Evolutionary conservation across 2,113 vertebrate species (phyloP).

Genomic region (human): DNA sequence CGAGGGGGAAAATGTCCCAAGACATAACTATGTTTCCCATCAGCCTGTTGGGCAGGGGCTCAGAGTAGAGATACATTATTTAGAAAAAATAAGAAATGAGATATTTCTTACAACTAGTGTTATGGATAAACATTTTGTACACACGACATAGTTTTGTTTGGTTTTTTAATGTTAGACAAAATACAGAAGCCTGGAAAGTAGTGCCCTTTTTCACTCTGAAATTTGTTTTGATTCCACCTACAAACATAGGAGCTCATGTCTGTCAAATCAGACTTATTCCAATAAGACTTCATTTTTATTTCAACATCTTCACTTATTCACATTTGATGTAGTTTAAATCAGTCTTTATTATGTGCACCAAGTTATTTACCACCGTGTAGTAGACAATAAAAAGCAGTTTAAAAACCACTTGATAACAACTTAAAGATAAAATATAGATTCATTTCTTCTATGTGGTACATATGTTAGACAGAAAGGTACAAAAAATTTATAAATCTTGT

Average conservation of each 20-base stretch:
- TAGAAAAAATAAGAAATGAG: conserved; percentile 6
- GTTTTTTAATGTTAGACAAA: background rate
- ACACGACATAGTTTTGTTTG: background rate
- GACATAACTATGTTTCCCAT: background rate
- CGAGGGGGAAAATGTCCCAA: background rate
- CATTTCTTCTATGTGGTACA: background rate
- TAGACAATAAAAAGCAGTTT: conserved; percentile 45
- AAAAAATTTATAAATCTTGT: background rate
- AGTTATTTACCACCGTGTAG: background rate
- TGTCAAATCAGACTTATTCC: background rate
- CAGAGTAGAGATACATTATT: background rate
- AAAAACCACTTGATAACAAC: conserved; percentile 53
- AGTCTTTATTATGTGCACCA: background rate
- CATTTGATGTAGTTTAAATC: conserved; percentile 68
- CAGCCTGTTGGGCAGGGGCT: background rate
- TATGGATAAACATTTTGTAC: background rate
- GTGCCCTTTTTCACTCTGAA: background rate
- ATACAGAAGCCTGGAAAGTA: background rate
- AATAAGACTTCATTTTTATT: conserved; percentile 49
- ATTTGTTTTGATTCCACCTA: background rate
- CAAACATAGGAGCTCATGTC: background rate
- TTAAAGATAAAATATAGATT: conserved; percentile 42
- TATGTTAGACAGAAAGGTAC: background rate
- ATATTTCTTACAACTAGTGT: background rate
- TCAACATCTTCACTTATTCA: conserved; percentile 57